Conservation (phyloP, 2,797 vertebrate species). For the Nothura maculosa region DNA sequence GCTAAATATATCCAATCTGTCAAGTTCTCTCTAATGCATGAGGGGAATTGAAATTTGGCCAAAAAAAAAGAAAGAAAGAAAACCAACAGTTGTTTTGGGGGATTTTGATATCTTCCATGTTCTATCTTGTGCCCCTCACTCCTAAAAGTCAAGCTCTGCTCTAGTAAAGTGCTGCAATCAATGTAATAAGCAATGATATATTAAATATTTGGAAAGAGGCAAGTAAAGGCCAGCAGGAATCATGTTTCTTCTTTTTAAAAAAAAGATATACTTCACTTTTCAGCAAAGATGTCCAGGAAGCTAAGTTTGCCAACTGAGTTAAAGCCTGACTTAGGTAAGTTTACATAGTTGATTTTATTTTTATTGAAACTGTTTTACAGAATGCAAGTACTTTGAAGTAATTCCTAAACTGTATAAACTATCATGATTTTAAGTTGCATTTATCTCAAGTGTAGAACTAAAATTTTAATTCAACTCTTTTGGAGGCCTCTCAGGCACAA, state of each 20-base stretch:
- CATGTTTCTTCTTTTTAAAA: constrained; percentile 68
- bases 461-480: constrained; percentile 38
- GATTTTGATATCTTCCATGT: background rate
- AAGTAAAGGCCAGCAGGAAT: constrained; percentile 53
- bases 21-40: background rate
- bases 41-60: background rate
- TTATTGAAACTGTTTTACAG: constrained; percentile 40
- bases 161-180: background rate
- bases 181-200: constrained; percentile 2
- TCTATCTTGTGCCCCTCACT: background rate
- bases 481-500: constrained; percentile 16
- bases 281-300: constrained; percentile 99
- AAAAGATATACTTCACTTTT: constrained; percentile 92
- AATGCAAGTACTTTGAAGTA: background rate
- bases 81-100: background rate
- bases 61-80: background rate
- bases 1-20: background rate
- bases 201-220: constrained; percentile 1
- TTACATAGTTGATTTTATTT: constrained; percentile 57
- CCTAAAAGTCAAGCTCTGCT: background rate
- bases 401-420: constrained; percentile 4
- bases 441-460: constrained; percentile 21
- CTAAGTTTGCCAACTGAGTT: constrained; percentile 99
- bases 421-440: background rate
- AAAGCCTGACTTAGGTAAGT: constrained; percentile 99